Conservation (phyloP, 1,140 invertebrate species). For the Chionoecetes opilio region DNA sequence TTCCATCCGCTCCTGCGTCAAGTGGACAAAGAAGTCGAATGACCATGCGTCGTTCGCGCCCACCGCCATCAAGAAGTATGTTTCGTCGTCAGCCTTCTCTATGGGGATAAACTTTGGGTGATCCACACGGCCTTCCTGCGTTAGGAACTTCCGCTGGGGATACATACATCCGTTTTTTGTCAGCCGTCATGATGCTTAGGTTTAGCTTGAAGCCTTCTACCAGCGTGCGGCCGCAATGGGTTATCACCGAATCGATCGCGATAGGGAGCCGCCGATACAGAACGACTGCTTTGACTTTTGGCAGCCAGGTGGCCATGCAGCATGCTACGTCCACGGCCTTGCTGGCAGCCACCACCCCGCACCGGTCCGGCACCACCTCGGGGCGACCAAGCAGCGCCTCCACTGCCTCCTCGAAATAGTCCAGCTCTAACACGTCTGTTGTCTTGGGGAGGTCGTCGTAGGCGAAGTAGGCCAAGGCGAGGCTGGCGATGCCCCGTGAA, state of each 20-base stretch:
- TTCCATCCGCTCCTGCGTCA: conserved; percentile 38
- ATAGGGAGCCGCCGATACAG: conserved; percentile 52
- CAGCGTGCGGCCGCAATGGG: conserved; percentile 40
- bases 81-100: conserved; percentile 65
- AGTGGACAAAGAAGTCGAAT: neutral
- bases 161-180: too few species aligned
- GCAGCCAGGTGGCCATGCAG: conserved; percentile 57
- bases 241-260: conserved; percentile 40
- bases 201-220: conserved; percentile 57
- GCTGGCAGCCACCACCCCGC: conserved; percentile 71
- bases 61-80: conserved; percentile 64
- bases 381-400: conserved; percentile 63
- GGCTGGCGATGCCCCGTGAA: too few species aligned
- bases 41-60: conserved; percentile 52
- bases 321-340: conserved; percentile 53
- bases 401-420: conserved; percentile 75
- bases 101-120: conserved; percentile 63
- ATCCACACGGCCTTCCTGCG: conserved; percentile 1
- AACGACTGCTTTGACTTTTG: conserved; percentile 71
- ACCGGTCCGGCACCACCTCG: conserved; percentile 59
- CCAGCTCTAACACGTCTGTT: conserved; percentile 55
- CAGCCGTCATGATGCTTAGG: neutral
- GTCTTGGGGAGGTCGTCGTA: conserved; percentile 65
- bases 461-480: conserved; percentile 72
- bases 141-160: too few species aligned